Conservation (phyloP, 2,888 invertebrate genomes). For the Ophion obscuratus region DNA sequence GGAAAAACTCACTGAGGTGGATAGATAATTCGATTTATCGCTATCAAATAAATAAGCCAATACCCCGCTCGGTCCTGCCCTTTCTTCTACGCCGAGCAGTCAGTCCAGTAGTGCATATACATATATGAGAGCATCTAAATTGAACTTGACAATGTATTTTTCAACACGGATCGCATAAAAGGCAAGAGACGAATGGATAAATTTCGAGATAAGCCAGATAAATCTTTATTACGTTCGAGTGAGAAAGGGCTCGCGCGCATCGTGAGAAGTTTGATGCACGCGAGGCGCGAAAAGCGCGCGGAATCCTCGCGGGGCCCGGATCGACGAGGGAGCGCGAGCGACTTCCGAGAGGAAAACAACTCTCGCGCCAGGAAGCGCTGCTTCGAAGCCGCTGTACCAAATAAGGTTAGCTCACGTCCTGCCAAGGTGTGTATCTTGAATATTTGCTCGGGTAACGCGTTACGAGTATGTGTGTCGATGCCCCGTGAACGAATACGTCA, state of each 20-base stretch:
- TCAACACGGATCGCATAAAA: constrained; percentile 2
- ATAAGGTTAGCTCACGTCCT: constrained; percentile 16
- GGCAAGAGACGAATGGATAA: constrained; percentile 50
- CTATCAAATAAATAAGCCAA: not conserved
- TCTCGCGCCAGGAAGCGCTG: constrained; percentile 1
- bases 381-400: constrained; percentile 7
- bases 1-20: no score
- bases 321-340: not conserved
- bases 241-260: constrained; percentile 12
- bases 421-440: constrained; percentile 5
- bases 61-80: not conserved
- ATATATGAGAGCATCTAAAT: not conserved
- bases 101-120: not conserved
- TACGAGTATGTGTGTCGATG: not conserved
- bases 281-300: constrained; percentile 4
- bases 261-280: constrained; percentile 23
- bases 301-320: constrained; percentile 5
- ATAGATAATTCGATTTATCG: not conserved
- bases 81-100: not conserved
- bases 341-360: constrained; percentile 3
- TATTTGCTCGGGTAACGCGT: constrained; percentile 3
- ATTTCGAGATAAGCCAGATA: constrained; percentile 61
- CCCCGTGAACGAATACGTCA: constrained; percentile 15
- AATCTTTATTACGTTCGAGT: constrained; percentile 60
- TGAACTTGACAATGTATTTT: constrained; percentile 4